Base-by-base conservation (phyloP, 2,113 vertebrate species). In the Bubalus kerabau region DNA sequence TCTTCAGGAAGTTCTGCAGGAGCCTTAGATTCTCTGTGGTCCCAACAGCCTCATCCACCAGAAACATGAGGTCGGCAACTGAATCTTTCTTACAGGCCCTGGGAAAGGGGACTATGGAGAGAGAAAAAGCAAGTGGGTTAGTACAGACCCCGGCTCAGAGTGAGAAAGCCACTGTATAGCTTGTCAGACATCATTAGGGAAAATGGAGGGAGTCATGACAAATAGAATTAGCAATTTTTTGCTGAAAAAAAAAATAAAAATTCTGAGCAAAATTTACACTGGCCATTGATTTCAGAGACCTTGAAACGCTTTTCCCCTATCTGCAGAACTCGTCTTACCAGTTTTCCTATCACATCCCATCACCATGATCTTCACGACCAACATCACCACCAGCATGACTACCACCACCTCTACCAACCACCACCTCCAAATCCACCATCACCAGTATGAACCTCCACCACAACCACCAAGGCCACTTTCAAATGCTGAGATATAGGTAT, bases 1-100 rank as follows among this genome's bases (percentile, higher is more conserved):
- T 87, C 50, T 83, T 54, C 64, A 98, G 74, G 82, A 99, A 99
- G 7, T 64, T 93, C 92, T 98, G 93, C 32, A 99, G 71, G 40
- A 98, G 6, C n/a, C 26, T 62, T 64, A 98, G 84, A 24, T 98
- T 84, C 80, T 95, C 74, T 8, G 32, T 67, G 10, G 85, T 95
- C 43, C 64, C 95, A 9, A 98, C 7, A 0, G 98, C 97, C 59
- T 96, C 97, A 21, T 99, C 98, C 67, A 99, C 97, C 36, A 99
- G 90, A 87, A 98, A 98, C 24, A 98, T 76, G 1, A 99, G 14
- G 57, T 99, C 98, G 2, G 97, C 98, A 32, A 98, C 30, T 1
- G 97, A 97, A 60, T 97, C 97, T 60, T 91, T 95, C 56, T 91
- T 46, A 87, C 98, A 98, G 83, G 43, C 43, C 93, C 23, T 1